A percentile compares a stretch with the other conserved stretches of the same genome.
These are phyloP conservation scores for Pleuronectes platessa DNA, from an alignment of 2,113 vertebrate genomes.

Conservation along the genomic window DNA sequence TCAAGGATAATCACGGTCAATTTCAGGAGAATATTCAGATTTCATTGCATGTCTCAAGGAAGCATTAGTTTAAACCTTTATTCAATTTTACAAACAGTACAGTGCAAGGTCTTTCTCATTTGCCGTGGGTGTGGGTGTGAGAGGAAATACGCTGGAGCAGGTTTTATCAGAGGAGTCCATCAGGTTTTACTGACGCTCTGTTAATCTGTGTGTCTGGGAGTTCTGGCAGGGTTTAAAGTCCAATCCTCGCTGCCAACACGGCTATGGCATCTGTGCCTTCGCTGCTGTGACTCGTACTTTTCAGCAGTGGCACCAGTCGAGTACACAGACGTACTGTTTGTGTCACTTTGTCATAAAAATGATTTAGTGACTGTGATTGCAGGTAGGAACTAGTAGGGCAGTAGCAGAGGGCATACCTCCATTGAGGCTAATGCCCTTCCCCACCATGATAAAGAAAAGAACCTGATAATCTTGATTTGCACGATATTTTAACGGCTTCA, in stretches of 20 bases:
- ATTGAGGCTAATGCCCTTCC: too few species aligned
- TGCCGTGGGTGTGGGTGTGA: slow-evolving; percentile 2
- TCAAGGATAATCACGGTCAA: too few species aligned
- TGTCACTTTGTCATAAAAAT: slow-evolving; percentile 8
- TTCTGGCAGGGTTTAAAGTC: slow-evolving; percentile 36
- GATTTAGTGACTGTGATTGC: background rate
- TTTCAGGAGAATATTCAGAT: too few species aligned
- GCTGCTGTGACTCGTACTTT: slow-evolving; percentile 5
- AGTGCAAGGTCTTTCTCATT: background rate
- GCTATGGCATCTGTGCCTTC: slow-evolving; percentile 26
- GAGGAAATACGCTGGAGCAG: background rate
- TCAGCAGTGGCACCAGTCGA: slow-evolving; percentile 10
- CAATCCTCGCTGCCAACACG: slow-evolving; percentile 38
- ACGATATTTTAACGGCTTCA: background rate
- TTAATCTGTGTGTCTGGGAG: slow-evolving; percentile 16
- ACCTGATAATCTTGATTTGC: background rate
- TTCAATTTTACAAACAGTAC: too few species aligned
- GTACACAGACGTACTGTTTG: background rate
- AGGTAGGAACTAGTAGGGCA: too few species aligned
- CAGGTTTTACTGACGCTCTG: slow-evolving; percentile 27
- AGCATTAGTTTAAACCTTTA: too few species aligned
- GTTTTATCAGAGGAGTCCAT: slow-evolving; percentile 29
- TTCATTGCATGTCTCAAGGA: too few species aligned
- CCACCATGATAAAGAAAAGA: background rate
- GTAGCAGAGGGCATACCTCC: background rate